Evolutionary conservation across 2,113 vertebrate genomes (phyloP).

Genomic region (Periophthalmodon schlosseri): DNA sequence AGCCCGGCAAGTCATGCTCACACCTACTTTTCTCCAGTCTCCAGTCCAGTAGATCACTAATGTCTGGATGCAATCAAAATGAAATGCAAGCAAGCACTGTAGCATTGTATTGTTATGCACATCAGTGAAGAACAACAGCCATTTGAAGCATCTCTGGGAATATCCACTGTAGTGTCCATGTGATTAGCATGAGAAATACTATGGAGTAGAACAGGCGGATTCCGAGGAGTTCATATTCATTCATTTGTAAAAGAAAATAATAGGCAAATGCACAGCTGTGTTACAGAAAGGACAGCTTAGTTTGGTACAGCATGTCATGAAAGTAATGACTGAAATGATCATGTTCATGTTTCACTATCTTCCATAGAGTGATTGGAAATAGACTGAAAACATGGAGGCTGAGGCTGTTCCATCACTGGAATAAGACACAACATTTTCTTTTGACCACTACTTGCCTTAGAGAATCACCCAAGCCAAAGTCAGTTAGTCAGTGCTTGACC

Average conservation of each 20-base stretch:
- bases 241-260: neutral
- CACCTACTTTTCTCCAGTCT: too few relatives aligned
- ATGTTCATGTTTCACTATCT: neutral
- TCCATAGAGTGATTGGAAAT: neutral
- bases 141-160: neutral
- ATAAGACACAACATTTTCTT: neutral
- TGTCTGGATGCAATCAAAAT: neutral
- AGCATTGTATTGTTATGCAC: neutral
- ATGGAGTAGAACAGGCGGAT: neutral
- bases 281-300: neutral
- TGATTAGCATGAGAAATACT: slow-evolving; percentile 6
- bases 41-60: neutral
- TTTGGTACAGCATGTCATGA: neutral
- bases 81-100: neutral
- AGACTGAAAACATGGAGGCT: neutral
- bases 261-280: neutral
- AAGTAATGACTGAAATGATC: neutral
- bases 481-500: neutral
- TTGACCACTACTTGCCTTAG: neutral
- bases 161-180: neutral
- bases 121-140: neutral
- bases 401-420: too few relatives aligned
- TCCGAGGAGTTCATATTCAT: neutral
- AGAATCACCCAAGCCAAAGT: neutral
- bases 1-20: neutral